phyloP scores from a whole-genome alignment of 2,888 invertebrate genomes.

The Tortrix viridana region DNA sequence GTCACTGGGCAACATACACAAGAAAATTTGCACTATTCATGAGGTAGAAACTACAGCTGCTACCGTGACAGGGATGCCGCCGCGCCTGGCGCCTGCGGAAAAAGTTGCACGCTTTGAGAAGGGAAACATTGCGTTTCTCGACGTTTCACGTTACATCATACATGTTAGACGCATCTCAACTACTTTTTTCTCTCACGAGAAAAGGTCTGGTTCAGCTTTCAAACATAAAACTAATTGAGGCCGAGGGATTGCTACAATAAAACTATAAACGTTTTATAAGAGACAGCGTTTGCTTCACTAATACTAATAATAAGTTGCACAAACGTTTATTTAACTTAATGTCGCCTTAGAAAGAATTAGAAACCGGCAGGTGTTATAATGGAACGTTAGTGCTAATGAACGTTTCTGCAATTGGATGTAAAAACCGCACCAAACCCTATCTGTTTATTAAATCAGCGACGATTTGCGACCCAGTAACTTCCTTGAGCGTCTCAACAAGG shows the following conservation, averaged over 20 bases:
- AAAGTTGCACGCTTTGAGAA: slow-evolving; percentile 62
- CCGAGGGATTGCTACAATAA: neutral
- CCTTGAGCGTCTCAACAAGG: slow-evolving; percentile 51
- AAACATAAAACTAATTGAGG: slow-evolving; percentile 37
- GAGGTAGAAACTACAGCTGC: slow-evolving; percentile 64
- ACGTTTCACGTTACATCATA: slow-evolving; percentile 68
- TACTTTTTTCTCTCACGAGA: slow-evolving; percentile 55
- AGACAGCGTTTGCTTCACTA: too few species aligned
- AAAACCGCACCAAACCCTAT: slow-evolving; percentile 19
- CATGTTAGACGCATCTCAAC: slow-evolving; percentile 53
- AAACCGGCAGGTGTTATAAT: too few species aligned
- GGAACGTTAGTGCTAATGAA: too few species aligned
- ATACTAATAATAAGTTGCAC: too few species aligned
- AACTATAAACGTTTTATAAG: neutral
- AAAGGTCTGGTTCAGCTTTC: slow-evolving; percentile 58
- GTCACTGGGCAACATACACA: slow-evolving; percentile 43
- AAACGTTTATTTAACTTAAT: too few species aligned
- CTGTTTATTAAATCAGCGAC: slow-evolving; percentile 44
- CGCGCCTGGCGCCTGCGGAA: slow-evolving; percentile 66
- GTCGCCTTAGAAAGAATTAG: too few species aligned
- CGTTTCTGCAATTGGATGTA: too few species aligned
- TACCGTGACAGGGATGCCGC: slow-evolving; percentile 50
- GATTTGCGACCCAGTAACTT: slow-evolving; percentile 66
- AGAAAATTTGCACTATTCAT: slow-evolving; percentile 63
- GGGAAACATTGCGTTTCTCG: slow-evolving; percentile 61